Percentiles rank a stretch among this genome's conserved stretches.
Evolutionary conservation across 2,888 invertebrate genomes (phyloP).

Genomic region (Sialis lutaria): DNA sequence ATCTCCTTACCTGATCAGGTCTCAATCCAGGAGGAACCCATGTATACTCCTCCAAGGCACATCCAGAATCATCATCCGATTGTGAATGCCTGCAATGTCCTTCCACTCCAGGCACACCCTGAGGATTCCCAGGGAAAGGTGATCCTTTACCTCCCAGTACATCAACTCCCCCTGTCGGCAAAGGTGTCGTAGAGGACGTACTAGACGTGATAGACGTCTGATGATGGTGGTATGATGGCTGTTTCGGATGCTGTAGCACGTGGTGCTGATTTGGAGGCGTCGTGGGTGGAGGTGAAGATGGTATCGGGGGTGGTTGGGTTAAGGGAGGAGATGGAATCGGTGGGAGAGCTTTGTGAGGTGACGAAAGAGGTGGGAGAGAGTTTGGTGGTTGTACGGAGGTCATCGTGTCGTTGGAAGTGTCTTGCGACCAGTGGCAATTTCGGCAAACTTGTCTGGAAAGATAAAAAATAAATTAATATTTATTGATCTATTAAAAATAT

Average conservation of each 20-base stretch:
- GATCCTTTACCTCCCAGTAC: conserved; percentile 40
- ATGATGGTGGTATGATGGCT: conserved; percentile 22
- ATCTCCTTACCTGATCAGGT: conserved; percentile 74
- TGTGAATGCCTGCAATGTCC: conserved; percentile 68
- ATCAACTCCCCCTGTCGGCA: conserved; percentile 26
- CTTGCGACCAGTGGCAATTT: conserved; percentile 56
- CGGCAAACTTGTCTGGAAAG: conserved; percentile 64
- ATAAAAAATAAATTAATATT: conserved; percentile 15
- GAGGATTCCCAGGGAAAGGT: conserved; percentile 15
- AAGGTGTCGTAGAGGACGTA: conserved; percentile 16
- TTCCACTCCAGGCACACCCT: conserved; percentile 31
- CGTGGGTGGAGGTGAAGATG: conserved; percentile 7
- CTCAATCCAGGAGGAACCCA: conserved; percentile 95
- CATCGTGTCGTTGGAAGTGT: conserved; percentile 29
- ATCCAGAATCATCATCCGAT: conserved; percentile 95
- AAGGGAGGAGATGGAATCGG: background rate
- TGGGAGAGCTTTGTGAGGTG: conserved; percentile 2
- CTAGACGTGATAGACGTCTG: conserved; percentile 28
- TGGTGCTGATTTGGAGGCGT: conserved; percentile 2
- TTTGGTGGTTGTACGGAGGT: conserved; percentile 25
- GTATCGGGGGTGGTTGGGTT: background rate
- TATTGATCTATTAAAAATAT: background rate
- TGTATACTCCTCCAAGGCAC: conserved; percentile 93
- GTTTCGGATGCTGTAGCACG: conserved; percentile 17
- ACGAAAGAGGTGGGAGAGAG: conserved; percentile 25